Base-by-base conservation (phyloP, 2,797 vertebrate species). In the Anableps anableps region DNA sequence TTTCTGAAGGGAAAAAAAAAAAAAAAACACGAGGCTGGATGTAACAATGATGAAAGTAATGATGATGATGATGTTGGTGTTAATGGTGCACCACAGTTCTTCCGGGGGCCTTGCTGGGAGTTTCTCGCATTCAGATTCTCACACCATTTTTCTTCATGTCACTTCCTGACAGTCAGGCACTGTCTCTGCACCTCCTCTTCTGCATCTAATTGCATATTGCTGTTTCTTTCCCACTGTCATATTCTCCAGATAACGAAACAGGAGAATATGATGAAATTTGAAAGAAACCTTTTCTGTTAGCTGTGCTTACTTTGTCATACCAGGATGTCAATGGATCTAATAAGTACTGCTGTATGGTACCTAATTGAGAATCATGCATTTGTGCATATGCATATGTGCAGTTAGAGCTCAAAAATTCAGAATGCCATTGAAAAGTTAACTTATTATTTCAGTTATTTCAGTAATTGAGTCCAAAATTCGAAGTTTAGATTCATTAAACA, bases 11-110 rank as follows among this genome's bases (percentile, higher is more conserved):
- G 62, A 31, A 4, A 86, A 83, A 79, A 58, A 1, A 31, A n/a
- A 58, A 26, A 5, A 17, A 60, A 60, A 60, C 80, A 80, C 74
- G 76, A 80, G 84, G 82, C 55, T 70, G 80, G 60, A 74, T 70
- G 71, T 77, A 71, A 78, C 66, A 62, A 0, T 43, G 34, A 38
- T 26, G 23, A 80, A 74, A 83, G 41, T 80, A 83, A 92, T 91
- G 84, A 90, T 29, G 84, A 29, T 87, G 89, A 82, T 90, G 87
- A 87, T 90, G 87, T 83, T 80, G 86, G 75, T 81, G 87, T 89
- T 91, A 85, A 93, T 83, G 77, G 79, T 70, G 75, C 70, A 77
- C 77, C 80, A 82, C 82, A 55, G 79, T 70, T 84, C 82, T 86
- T 84, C 48, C 47, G 1, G 26, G 81, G 29, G 81, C 62, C 47